A percentile compares a stretch with the other conserved stretches of the same genome.
Conservation (phyloP, 2,797 vertebrate species). For the Sebastes nivosus region DNA sequence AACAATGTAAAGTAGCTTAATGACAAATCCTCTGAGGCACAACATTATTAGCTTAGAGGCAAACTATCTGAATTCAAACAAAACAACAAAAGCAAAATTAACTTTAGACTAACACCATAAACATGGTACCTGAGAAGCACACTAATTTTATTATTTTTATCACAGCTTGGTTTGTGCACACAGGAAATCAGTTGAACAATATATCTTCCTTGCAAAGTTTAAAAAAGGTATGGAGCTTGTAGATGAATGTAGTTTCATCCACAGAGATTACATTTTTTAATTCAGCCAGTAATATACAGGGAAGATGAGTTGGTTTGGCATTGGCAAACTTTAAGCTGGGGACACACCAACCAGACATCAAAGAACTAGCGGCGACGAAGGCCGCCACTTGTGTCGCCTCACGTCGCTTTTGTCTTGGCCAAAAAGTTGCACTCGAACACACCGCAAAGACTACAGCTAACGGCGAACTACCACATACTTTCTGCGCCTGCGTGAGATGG, state of each 20-base stretch:
- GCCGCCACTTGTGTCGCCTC: too few relatives aligned
- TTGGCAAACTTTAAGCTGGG: neutral
- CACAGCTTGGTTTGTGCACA: neutral
- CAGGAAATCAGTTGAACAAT: neutral
- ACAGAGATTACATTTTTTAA: neutral
- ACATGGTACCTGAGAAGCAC: neutral
- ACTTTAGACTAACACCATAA: neutral
- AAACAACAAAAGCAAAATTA: slow-evolving; percentile 9
- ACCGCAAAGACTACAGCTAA: too few relatives aligned
- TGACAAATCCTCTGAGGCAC: slow-evolving; percentile 3
- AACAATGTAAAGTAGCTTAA: slow-evolving; percentile 11
- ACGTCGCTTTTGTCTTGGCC: too few relatives aligned
- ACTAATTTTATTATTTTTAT: neutral
- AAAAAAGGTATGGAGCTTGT: neutral
- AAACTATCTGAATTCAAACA: neutral
- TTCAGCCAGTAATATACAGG: neutral
- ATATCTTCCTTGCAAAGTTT: neutral
- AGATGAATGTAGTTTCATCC: neutral
- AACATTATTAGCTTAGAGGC: neutral
- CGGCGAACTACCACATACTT: rapidly evolving
- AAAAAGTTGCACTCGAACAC: too few relatives aligned
- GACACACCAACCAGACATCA: neutral
- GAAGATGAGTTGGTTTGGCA: neutral
- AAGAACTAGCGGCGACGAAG: neutral
- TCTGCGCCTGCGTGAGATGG: too few relatives aligned